A percentile compares a stretch with the other conserved stretches of the same genome.
Conservation (phyloP, 2,113 vertebrate species). For the Petaurus breviceps region DNA sequence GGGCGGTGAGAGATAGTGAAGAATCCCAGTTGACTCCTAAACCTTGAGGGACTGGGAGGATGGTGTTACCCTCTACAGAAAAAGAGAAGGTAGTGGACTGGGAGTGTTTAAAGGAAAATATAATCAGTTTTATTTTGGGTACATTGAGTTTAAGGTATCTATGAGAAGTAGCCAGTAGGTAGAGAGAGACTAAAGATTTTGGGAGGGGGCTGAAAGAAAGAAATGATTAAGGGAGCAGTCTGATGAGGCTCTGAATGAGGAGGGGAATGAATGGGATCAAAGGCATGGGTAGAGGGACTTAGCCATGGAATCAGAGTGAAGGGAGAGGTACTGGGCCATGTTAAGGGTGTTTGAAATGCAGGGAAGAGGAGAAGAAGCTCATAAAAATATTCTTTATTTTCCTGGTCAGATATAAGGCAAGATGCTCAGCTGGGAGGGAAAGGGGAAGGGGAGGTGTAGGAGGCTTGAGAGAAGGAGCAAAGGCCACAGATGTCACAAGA, state of each 20-base stretch:
- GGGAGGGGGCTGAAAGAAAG: neutral
- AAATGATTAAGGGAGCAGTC: neutral
- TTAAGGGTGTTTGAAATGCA: neutral
- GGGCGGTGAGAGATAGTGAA: no score
- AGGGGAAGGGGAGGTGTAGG: neutral
- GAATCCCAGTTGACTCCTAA: no score
- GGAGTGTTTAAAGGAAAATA: neutral
- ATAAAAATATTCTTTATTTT: neutral
- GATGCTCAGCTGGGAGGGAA: neutral
- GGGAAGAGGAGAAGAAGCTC: neutral
- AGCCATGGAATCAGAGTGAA: neutral
- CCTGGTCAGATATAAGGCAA: neutral
- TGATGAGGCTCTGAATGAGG: neutral
- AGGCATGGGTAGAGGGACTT: neutral
- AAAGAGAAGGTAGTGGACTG: neutral
- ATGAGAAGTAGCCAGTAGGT: neutral
- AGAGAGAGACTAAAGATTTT: neutral
- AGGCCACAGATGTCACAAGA: neutral
- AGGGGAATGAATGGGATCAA: neutral
- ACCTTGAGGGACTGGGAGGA: neutral
- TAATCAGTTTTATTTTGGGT: neutral
- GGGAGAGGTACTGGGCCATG: neutral
- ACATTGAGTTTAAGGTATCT: neutral
- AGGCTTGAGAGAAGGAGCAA: neutral
- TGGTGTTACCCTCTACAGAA: neutral